phyloP scores from a whole-genome alignment of 2,113 vertebrate genomes.

The Hypanus sabinus region DNA sequence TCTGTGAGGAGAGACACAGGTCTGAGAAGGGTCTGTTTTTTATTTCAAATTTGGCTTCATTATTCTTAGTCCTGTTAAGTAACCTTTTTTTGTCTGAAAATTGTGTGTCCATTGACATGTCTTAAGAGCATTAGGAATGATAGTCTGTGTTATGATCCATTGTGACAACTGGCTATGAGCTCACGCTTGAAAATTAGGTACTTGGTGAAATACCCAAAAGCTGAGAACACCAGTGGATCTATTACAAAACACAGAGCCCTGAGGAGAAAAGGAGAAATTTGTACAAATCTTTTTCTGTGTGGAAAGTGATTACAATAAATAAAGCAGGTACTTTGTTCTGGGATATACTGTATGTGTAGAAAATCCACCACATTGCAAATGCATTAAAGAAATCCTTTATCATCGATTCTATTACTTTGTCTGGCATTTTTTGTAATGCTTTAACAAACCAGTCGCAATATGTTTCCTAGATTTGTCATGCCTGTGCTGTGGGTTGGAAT shows the following conservation, averaged over 20 bases:
- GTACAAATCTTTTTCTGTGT: background rate
- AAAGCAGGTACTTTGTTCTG: background rate
- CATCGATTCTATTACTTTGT: background rate
- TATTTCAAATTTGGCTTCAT: background rate
- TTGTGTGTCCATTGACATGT: background rate
- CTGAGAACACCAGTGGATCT: background rate
- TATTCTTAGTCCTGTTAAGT: background rate
- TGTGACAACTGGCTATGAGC: background rate
- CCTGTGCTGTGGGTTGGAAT: background rate
- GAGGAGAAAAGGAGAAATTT: background rate
- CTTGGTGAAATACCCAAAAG: background rate
- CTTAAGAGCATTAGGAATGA: background rate
- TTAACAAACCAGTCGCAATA: background rate
- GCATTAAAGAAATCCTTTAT: background rate
- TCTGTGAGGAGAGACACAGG: no score
- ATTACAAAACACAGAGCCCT: background rate
- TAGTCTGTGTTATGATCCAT: background rate
- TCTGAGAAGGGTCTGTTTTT: no score
- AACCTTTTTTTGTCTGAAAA: background rate
- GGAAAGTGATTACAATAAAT: background rate
- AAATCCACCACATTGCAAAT: background rate
- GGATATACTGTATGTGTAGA: no score
- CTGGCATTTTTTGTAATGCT: background rate
- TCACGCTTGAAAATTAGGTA: no score
- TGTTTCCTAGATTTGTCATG: background rate